Evolutionary conservation across 2,888 invertebrate genomes (phyloP), one percentile per base, ranked within the genome.

Genomic region (Agrochola lychnidis): DNA sequence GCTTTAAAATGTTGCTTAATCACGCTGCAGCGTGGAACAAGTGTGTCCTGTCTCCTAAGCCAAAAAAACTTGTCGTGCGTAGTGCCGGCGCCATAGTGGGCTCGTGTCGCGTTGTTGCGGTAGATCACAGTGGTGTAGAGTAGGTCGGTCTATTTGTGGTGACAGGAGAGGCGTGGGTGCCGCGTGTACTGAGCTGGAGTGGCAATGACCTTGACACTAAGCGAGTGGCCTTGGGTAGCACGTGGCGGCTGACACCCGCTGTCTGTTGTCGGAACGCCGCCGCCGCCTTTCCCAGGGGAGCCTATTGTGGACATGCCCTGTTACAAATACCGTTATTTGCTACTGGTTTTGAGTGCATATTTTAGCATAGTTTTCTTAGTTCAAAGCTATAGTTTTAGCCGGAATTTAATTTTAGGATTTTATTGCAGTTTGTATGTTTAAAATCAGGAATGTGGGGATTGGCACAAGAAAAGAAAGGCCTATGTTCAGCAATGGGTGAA

Each of bases 151-250:
- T 96, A 96, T 96, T 96, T 96, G 96, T 96, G 96, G 96, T 96
- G 96, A 95, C 96, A 96, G 94, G 94, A 95, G 94, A 94, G 92
- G 96, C 96, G 96, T 96, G 96, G 96, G 96, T 95, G 96, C 95
- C 94, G 95, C 95, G 95, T 95, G 96, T 95, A 94, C 95, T 91
- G 94, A 95, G 96, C 95, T 96, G 96, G 96, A 96, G 96, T 96
- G 96, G 96, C 96, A 96, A 95, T 96, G 96, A 96, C 96, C 96
- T 96, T 97, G 96, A 96, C 96, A 97, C 96, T 96, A 96, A 96
- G 96, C 96, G 96, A 96, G 94, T 96, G 96, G 96, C 96, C 96
- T 96, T 96, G 96, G 96, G 96, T 95, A 96, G 96, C 96, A 96
- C 96, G 96, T 96, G 96, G 96, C 96, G 94, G 95, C 96, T 96